These are phyloP conservation scores for Nannospalax galili DNA, from an alignment of 2,113 vertebrate species.

Conservation along the genomic window DNA sequence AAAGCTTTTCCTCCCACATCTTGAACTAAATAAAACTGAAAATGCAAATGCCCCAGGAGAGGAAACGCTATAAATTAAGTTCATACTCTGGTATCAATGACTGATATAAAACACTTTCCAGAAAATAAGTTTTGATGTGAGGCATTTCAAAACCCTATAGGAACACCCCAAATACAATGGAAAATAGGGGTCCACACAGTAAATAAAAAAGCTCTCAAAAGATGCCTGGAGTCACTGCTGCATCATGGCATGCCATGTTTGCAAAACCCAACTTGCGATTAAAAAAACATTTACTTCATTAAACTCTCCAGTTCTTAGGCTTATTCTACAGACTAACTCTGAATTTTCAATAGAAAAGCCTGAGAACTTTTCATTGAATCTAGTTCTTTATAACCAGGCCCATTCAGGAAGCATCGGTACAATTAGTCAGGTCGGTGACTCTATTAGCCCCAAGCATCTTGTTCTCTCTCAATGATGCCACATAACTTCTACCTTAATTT, in stretches of 20 bases:
- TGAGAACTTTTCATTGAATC: not conserved
- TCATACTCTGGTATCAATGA: constrained; percentile 43
- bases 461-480: not conserved
- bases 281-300: not conserved
- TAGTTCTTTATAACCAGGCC: not conserved
- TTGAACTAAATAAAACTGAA: constrained; percentile 48
- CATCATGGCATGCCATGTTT: not conserved
- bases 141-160: not conserved
- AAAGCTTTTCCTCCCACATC: constrained; percentile 25
- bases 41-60: not conserved
- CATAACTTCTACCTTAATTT: not conserved
- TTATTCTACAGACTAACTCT: not conserved
- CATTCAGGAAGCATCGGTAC: not conserved
- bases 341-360: not conserved
- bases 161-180: not conserved
- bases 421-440: not conserved
- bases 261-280: not conserved
- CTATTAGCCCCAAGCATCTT: not conserved
- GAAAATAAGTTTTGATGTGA: not conserved
- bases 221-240: not conserved
- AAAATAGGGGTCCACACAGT: not conserved
- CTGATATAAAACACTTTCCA: constrained; percentile 14
- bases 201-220: not conserved
- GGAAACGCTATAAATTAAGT: constrained; percentile 40
- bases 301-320: not conserved